These are phyloP conservation scores for Empidonax alnorum DNA, from an alignment of 2,113 vertebrate species.

Conservation along the genomic window DNA sequence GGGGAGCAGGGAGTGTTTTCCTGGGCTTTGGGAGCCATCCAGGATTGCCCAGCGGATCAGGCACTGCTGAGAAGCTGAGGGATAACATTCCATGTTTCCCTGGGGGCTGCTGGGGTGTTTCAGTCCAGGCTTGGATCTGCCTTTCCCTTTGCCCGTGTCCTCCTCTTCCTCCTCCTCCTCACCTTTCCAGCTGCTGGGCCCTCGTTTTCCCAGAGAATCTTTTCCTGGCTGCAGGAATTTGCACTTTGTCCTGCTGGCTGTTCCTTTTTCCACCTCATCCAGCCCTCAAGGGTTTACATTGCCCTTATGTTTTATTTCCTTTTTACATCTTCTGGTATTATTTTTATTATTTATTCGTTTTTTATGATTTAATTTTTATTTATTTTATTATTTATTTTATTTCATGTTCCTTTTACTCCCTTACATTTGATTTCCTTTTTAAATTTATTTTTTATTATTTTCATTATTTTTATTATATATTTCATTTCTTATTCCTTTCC, in stretches of 20 bases:
- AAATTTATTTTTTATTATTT: too few relatives aligned
- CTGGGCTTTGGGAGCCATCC: neutral
- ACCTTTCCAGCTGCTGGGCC: neutral
- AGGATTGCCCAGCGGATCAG: fast-evolving
- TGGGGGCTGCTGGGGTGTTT: neutral
- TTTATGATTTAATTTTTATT: too few relatives aligned
- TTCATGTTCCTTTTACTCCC: neutral
- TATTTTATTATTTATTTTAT: too few relatives aligned
- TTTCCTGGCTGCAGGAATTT: neutral
- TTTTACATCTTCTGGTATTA: neutral
- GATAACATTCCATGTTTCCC: neutral
- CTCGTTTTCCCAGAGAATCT: neutral
- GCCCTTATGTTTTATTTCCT: neutral
- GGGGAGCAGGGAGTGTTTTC: neutral
- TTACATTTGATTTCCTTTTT: neutral
- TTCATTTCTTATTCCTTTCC: too few relatives aligned
- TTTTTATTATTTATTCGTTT: too few relatives aligned
- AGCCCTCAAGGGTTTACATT: neutral
- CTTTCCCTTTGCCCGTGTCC: neutral
- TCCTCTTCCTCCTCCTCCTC: fast-evolving
- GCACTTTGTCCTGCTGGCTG: neutral
- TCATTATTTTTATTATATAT: too few relatives aligned
- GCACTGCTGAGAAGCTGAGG: fast-evolving
- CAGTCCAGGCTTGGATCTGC: neutral
- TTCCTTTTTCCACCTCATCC: neutral